Percentiles rank a stretch among this genome's conserved stretches.
Conservation (phyloP, 1,140 invertebrate genomes). For the Zelostemma sp. region DNA sequence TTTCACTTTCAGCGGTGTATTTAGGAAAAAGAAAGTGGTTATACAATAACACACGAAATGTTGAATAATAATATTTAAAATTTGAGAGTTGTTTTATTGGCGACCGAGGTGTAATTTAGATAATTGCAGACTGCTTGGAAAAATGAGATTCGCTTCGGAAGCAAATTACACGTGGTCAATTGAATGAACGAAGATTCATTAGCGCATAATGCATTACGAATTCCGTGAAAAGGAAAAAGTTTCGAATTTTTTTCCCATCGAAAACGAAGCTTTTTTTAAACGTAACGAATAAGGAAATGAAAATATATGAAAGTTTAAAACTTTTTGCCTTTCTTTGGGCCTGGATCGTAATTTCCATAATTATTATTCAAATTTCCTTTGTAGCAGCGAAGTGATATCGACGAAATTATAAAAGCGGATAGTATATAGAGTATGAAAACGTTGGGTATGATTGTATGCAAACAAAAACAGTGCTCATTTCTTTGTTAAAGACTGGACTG, state of each 20-base stretch:
- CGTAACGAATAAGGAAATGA: too few species aligned
- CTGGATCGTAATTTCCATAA: background rate
- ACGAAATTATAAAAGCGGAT: too few species aligned
- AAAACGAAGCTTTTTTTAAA: background rate
- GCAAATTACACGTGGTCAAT: too few species aligned
- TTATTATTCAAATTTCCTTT: background rate
- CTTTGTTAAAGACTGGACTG: background rate
- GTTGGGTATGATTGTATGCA: background rate
- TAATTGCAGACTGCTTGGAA: background rate
- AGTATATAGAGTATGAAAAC: background rate
- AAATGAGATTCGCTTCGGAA: too few species aligned
- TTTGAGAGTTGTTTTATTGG: conserved; percentile 4
- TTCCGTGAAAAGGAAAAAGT: background rate
- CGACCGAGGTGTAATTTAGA: background rate
- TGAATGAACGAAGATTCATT: too few species aligned
- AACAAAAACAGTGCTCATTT: background rate
- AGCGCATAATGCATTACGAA: too few species aligned
- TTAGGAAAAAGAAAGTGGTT: conserved; percentile 50
- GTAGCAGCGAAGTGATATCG: background rate
- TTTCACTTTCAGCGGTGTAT: conserved; percentile 50
- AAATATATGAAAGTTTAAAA: too few species aligned
- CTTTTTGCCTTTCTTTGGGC: background rate
- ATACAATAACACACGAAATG: conserved; percentile 46
- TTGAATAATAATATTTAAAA: conserved; percentile 12
- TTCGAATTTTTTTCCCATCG: background rate